Evolutionary conservation across 37 sponge, comb jelly and placozoan species (phyloP).

Genomic region (Hormiphora californensis): DNA sequence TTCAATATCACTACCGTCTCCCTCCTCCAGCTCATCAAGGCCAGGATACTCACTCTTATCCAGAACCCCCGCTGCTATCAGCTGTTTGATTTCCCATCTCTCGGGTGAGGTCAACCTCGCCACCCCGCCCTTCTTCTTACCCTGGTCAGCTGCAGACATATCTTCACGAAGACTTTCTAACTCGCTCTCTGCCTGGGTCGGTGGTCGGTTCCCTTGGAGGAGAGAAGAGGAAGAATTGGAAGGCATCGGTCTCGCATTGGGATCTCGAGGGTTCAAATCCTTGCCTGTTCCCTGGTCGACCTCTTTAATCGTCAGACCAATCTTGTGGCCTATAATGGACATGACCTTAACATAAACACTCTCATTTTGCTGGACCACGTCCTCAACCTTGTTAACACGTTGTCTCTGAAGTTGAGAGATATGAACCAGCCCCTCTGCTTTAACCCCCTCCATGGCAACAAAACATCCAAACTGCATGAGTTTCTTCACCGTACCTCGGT

Average conservation of each 20-base stretch:
- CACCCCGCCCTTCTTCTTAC: constrained; percentile 44
- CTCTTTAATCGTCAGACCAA: constrained; percentile 88
- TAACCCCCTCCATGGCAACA: constrained; percentile 84
- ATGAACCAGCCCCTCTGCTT: constrained; percentile 90
- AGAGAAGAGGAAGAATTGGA: neutral
- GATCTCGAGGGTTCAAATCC: constrained; percentile 69
- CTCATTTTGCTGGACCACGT: constrained; percentile 82
- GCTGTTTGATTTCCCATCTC: constrained; percentile 93
- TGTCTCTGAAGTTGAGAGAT: constrained; percentile 77
- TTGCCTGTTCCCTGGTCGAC: constrained; percentile 84
- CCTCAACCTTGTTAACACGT: constrained; percentile 73
- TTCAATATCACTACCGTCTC: constrained; percentile 59
- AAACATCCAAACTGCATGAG: constrained; percentile 98
- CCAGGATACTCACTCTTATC: constrained; percentile 86
- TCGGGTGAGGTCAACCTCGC: constrained; percentile 89
- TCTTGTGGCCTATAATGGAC: constrained; percentile 78
- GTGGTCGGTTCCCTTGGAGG: no score
- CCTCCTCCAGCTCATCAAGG: constrained; percentile 67
- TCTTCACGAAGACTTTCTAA: constrained; percentile 24
- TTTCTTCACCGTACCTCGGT: constrained; percentile 84
- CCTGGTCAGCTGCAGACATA: constrained; percentile 31
- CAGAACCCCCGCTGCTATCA: constrained; percentile 90
- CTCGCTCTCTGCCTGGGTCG: no score
- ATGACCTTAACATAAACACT: constrained; percentile 86
- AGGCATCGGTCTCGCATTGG: neutral